Base-by-base conservation (phyloP, 2,888 invertebrate species). In the Xestia ashworthii region DNA sequence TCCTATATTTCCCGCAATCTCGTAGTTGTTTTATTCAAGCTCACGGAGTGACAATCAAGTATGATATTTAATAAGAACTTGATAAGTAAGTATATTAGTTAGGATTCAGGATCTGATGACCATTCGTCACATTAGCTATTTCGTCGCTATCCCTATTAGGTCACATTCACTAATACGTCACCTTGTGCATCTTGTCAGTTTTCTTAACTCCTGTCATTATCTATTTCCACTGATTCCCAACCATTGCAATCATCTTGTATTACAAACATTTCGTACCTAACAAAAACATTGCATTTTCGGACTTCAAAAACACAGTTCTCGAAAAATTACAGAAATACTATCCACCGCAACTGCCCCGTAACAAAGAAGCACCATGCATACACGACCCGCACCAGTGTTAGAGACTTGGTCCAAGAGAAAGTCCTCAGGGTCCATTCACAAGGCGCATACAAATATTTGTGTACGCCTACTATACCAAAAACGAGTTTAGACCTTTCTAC, bases 361-460 rank as follows among this genome's bases (percentile, higher is more conserved):
- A 87, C 90, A 85, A 81, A 85, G 83, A 88, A 80, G 75, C 74
- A 86, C 79, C 85, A 82, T 85, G 86, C 88, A 89, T 82, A 89
- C 86, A 89, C 88, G 82, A 87, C 75, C 72, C 87, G 90, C 91
- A 93, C 90, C 91, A 90, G 93, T 92, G 93, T 93, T 93, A 94
- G 94, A 94, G 93, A 93, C 92, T 92, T 91, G 88, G 89, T 90
- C 88, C 90, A 90, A 95, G 96, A 96, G 96, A 96, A 96, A 96
- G 96, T 96, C 95, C 94, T 95, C 95, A 92, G 92, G 90, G 94
- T 92, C 95, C 95, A 96, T 96, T 96, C 96, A 96, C 96, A 95
- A 94, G 93, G 91, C 93, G 96, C 95, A 96, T 96, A 96, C 96
- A 96, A 96, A 96, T 96, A 96, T 96, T 96, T 96, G 95, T 95